phyloP scores from a whole-genome alignment of 2,113 vertebrate species.

The Pangasianodon gigas region DNA sequence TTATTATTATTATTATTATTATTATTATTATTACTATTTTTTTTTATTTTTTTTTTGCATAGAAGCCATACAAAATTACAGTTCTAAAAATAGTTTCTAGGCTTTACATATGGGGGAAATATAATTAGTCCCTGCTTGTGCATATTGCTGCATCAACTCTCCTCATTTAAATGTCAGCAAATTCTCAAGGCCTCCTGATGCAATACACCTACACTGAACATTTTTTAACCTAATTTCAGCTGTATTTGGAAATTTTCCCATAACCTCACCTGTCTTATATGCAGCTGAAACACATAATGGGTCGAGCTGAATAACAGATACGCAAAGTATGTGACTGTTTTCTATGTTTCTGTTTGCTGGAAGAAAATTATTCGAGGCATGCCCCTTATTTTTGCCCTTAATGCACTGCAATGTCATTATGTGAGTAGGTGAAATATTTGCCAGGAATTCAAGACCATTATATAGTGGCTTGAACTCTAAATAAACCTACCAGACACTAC shows the following conservation, averaged over 20 bases:
- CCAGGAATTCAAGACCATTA: neutral
- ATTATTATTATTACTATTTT: neutral
- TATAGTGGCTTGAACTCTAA: neutral
- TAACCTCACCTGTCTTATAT: neutral
- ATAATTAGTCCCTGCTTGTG: constrained; percentile 19
- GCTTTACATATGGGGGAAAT: neutral
- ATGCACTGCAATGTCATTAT: neutral
- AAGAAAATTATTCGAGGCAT: neutral
- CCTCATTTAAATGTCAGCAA: constrained; percentile 29
- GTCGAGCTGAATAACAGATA: neutral
- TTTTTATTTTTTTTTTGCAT: neutral
- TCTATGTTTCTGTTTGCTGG: neutral
- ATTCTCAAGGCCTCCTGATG: constrained; percentile 5
- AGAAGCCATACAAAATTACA: neutral
- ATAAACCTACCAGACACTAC: neutral
- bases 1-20: neutral
- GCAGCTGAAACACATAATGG: neutral
- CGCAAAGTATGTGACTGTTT: neutral
- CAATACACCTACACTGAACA: neutral
- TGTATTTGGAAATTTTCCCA: neutral
- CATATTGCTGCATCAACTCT: neutral
- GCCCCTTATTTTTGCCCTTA: neutral
- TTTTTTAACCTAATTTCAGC: neutral
- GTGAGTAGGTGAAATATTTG: neutral
- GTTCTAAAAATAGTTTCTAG: neutral